These are phyloP conservation scores for Tapirus terrestris DNA, from an alignment of 2,113 vertebrate species.

Conservation along the genomic window DNA sequence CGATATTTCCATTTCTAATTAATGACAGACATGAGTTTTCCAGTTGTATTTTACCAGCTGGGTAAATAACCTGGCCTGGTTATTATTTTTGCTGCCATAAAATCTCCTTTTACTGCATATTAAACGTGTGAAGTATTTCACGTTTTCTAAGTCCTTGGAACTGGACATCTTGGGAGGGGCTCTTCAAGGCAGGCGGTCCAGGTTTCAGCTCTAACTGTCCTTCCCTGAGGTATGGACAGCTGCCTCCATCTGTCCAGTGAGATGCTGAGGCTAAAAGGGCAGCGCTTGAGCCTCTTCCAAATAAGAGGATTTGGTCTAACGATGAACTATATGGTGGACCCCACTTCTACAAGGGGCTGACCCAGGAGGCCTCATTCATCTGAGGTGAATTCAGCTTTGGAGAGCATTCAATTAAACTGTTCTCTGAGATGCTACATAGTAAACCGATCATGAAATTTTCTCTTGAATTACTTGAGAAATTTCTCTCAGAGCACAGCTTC, in stretches of 20 bases:
- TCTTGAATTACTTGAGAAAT: conserved; percentile 1
- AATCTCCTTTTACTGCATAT: background rate
- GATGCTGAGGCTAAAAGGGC: too few species aligned
- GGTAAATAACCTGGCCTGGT: background rate
- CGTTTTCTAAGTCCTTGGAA: background rate
- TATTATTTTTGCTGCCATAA: conserved; percentile 10
- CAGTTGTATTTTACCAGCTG: background rate
- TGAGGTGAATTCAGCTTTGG: background rate
- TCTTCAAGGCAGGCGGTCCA: background rate
- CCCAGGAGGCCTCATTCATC: background rate
- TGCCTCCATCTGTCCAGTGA: background rate
- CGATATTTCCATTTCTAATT: background rate
- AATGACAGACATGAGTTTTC: background rate
- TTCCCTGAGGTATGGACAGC: background rate
- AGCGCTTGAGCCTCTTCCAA: background rate
- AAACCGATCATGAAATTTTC: background rate
- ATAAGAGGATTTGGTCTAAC: background rate
- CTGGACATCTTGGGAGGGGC: background rate
- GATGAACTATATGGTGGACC: background rate
- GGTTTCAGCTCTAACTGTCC: background rate
- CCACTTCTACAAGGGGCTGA: background rate
- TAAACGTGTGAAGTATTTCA: background rate
- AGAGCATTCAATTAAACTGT: background rate
- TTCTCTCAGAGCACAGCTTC: background rate
- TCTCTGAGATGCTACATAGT: background rate